phyloP scores from a whole-genome alignment of 2,113 vertebrate species.

The Dicerorhinus sumatrensis region DNA sequence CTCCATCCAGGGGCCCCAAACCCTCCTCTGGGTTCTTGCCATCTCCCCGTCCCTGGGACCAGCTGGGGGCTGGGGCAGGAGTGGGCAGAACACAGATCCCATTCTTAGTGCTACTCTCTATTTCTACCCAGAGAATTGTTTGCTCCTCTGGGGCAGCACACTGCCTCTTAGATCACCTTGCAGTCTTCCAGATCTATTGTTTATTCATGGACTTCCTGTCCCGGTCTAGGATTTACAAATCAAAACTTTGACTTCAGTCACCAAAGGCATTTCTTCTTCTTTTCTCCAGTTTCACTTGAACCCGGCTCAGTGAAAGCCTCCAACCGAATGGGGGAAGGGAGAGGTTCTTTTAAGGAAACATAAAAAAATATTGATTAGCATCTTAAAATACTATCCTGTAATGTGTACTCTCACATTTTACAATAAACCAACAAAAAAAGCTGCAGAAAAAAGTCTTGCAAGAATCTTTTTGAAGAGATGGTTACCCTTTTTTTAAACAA shows the following conservation, averaged over 20 bases:
- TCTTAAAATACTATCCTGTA: not conserved
- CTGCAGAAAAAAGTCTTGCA: not conserved
- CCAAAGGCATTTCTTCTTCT: conserved; percentile 12
- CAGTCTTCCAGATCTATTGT: not conserved
- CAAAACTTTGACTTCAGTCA: not conserved
- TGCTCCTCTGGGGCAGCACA: not conserved
- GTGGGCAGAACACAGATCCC: not conserved
- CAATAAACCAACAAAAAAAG: not conserved
- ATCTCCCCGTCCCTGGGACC: not conserved
- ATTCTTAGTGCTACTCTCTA: not conserved
- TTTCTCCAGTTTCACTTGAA: not conserved
- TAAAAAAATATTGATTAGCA: not conserved
- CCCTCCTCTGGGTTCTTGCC: not conserved
- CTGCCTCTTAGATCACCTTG: not conserved
- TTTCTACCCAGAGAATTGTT: not conserved
- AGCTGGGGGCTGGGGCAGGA: not conserved
- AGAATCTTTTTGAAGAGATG: not conserved
- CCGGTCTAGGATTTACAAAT: not conserved
- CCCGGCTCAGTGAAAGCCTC: not conserved
- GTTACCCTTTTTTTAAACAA: not conserved
- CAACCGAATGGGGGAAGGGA: not conserved
- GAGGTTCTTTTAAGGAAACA: not conserved
- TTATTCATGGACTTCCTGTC: not conserved
- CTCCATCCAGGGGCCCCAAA: no score
- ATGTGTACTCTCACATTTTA: not conserved